A percentile compares a stretch with the other conserved stretches of the same genome.
Conservation (phyloP, 2,797 vertebrate species). For the Eurystomus glaucurus region DNA sequence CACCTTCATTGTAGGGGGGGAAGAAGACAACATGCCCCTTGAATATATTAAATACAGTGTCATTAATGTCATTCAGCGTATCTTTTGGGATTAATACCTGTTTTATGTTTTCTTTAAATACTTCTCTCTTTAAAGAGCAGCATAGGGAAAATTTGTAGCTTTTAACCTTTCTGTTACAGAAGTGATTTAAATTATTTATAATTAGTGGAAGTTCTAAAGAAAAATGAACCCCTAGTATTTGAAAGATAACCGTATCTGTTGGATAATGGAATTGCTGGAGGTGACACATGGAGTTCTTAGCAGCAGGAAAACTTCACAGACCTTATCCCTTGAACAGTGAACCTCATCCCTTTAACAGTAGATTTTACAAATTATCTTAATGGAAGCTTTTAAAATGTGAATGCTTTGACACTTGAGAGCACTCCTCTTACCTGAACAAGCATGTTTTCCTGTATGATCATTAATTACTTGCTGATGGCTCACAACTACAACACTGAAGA, state of each 20-base stretch:
- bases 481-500: not conserved
- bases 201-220: not conserved
- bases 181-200: not conserved
- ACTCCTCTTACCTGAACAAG: conserved; percentile 12
- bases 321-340: conserved; percentile 20
- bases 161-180: not conserved
- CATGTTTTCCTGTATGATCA: conserved; percentile 13
- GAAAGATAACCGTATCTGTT: not conserved
- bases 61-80: not conserved
- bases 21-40: not conserved
- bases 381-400: conserved; percentile 65
- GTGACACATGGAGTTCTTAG: not conserved
- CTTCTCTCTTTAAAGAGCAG: not conserved
- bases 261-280: not conserved
- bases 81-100: not conserved
- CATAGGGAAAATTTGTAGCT: not conserved
- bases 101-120: not conserved
- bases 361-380: conserved; percentile 53
- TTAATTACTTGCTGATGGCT: conserved; percentile 36
- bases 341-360: conserved; percentile 30
- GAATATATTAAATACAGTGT: not conserved
- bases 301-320: conserved; percentile 2
- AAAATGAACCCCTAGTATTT: conserved; percentile 5
- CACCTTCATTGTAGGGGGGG: rapidly evolving
- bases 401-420: conserved; percentile 45